Conservation (phyloP, 2,113 vertebrate genomes). For the Callopanchax toddi region DNA sequence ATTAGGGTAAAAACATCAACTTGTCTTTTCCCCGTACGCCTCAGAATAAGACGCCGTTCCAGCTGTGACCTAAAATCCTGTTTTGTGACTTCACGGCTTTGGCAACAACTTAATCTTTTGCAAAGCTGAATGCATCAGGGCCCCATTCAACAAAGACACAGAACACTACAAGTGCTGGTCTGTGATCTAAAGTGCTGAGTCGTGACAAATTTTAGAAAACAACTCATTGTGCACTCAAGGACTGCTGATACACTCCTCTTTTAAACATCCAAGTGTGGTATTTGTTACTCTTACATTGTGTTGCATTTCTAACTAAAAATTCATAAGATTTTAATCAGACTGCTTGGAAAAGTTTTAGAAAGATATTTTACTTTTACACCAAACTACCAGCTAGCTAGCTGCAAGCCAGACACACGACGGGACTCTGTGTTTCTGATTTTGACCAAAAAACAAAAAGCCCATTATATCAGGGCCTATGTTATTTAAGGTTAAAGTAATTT, state of each 20-base stretch:
- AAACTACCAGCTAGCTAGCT: too few species aligned
- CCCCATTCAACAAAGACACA: constrained; percentile 34
- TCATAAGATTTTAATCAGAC: constrained; percentile 9
- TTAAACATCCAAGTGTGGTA: not conserved
- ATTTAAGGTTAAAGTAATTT: constrained; percentile 31
- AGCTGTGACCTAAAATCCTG: constrained; percentile 41
- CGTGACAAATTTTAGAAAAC: constrained; percentile 25
- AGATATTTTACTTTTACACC: too few species aligned
- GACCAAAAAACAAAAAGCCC: too few species aligned
- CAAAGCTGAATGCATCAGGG: constrained; percentile 36
- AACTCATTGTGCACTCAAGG: not conserved
- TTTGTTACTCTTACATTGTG: too few species aligned
- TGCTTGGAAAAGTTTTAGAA: too few species aligned
- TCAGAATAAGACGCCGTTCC: constrained; percentile 28
- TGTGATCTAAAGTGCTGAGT: constrained; percentile 35
- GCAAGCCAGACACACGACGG: too few species aligned
- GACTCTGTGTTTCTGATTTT: too few species aligned
- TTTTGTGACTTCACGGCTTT: constrained; percentile 36
- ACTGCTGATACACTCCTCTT: not conserved
- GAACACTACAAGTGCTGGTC: constrained; percentile 21
- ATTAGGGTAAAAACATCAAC: constrained; percentile 42
- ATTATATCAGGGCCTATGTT: too few species aligned
- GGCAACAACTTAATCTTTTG: constrained; percentile 48
- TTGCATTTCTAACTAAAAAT: too few species aligned
- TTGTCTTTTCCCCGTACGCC: constrained; percentile 28